Evolutionary conservation across 2,888 invertebrate genomes (phyloP).

Genomic region (Venusia cambrica): DNA sequence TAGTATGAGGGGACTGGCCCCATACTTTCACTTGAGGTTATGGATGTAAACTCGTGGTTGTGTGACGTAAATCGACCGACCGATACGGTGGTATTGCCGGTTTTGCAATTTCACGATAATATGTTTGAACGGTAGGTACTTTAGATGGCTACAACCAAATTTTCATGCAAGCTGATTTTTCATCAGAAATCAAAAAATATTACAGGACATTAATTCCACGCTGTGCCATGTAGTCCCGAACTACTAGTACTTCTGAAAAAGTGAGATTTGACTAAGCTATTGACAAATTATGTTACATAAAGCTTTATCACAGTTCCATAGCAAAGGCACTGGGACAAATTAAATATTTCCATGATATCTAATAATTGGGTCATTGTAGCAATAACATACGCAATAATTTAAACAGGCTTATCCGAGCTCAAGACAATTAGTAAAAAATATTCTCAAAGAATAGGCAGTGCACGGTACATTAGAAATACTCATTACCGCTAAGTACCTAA

Average conservation of each 20-base stretch:
- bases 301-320: too few species aligned
- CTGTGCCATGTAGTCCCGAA: too few species aligned
- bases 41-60: slow-evolving; percentile 73
- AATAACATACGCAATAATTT: background rate
- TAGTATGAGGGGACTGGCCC: slow-evolving; percentile 68
- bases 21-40: slow-evolving; percentile 78
- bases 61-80: slow-evolving; percentile 63
- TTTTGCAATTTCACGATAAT: slow-evolving; percentile 21
- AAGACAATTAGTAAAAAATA: background rate
- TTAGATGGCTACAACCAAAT: background rate
- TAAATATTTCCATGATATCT: too few species aligned
- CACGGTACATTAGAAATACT: slow-evolving; percentile 3
- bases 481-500: slow-evolving; percentile 1
- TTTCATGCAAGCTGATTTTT: slow-evolving; percentile 5
- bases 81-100: slow-evolving; percentile 32
- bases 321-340: too few species aligned
- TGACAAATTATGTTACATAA: too few species aligned
- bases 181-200: too few species aligned
- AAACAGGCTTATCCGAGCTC: background rate
- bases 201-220: too few species aligned
- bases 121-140: slow-evolving; percentile 6
- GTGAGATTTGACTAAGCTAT: too few species aligned
- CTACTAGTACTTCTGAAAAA: too few species aligned
- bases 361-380: too few species aligned
- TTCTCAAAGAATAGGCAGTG: slow-evolving; percentile 1